phyloP scores from a whole-genome alignment of 2,113 vertebrate genomes.

The Pan paniscus region DNA sequence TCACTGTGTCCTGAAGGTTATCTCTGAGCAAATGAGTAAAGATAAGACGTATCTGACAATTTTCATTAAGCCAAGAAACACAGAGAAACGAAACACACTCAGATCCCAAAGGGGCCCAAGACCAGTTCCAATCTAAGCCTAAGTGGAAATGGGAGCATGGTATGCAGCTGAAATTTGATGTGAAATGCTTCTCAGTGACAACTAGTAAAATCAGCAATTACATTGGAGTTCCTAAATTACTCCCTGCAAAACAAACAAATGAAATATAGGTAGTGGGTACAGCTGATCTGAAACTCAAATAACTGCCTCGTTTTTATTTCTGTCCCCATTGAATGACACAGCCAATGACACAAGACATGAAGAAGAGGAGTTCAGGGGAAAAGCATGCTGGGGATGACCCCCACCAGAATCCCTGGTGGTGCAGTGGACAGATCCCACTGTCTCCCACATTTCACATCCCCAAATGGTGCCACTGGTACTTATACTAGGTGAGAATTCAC shows the following conservation, averaged over 20 bases:
- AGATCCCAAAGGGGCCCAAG: slow-evolving; percentile 26
- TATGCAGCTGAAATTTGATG: slow-evolving; percentile 3
- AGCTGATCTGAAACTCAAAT: neutral
- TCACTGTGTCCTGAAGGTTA: slow-evolving; percentile 48
- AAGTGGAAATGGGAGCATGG: neutral
- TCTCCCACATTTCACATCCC: neutral
- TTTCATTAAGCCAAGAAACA: slow-evolving; percentile 58
- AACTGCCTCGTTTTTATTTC: neutral
- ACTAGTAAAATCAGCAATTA: neutral
- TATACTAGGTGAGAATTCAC: neutral
- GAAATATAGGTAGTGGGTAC: neutral
- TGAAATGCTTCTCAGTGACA: slow-evolving; percentile 39
- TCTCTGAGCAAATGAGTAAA: slow-evolving; percentile 27
- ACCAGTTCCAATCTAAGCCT: neutral
- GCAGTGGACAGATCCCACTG: neutral
- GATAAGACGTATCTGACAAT: slow-evolving; percentile 49
- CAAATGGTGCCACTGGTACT: neutral
- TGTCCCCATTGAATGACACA: neutral
- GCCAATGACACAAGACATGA: neutral
- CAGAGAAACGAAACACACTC: slow-evolving; percentile 49
- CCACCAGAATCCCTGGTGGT: neutral
- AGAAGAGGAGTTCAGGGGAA: neutral
- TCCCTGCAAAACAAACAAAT: neutral
- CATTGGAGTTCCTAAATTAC: neutral
- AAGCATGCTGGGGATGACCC: neutral